Evolutionary conservation across 2,113 vertebrate genomes (phyloP).

Genomic region (Corythoichthys intestinalis): DNA sequence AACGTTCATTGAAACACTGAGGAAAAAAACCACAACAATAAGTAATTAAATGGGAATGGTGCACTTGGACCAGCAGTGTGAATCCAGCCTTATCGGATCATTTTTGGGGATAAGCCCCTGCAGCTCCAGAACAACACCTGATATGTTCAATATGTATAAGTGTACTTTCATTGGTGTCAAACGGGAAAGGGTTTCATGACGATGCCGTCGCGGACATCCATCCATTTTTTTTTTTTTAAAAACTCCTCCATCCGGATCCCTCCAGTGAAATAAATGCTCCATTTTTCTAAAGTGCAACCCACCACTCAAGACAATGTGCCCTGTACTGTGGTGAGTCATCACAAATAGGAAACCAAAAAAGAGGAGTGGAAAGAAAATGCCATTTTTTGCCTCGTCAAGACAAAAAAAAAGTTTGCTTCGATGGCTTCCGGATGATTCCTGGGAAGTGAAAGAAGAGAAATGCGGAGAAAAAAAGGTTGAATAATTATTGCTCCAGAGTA

Average conservation of each 20-base stretch:
- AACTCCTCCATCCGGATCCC: not conserved
- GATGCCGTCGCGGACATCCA: slow-evolving; percentile 60
- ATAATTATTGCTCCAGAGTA: slow-evolving; percentile 92
- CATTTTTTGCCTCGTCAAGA: no score
- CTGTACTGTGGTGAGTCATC: slow-evolving; percentile 47
- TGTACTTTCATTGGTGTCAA: slow-evolving; percentile 45
- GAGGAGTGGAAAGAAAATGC: no score
- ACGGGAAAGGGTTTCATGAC: slow-evolving; percentile 36
- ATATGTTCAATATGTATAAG: slow-evolving; percentile 51
- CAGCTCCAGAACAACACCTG: slow-evolving; percentile 57
- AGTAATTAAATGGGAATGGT: not conserved
- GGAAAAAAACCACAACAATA: no score
- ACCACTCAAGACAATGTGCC: slow-evolving; percentile 69
- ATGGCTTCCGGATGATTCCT: slow-evolving; percentile 18
- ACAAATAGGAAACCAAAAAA: slow-evolving; percentile 13
- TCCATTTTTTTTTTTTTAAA: slow-evolving; percentile 40
- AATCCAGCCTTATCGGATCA: slow-evolving; percentile 58
- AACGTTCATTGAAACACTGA: no score
- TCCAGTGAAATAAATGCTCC: slow-evolving; percentile 20
- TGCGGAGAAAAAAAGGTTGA: slow-evolving; percentile 43
- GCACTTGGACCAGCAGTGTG: not conserved
- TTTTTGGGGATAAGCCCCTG: not conserved
- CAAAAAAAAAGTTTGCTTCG: not conserved
- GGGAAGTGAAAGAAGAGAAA: slow-evolving; percentile 18
- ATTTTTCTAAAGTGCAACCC: slow-evolving; percentile 45